Conservation (phyloP, 2,888 invertebrate genomes). For the Oscheius sp. region DNA sequence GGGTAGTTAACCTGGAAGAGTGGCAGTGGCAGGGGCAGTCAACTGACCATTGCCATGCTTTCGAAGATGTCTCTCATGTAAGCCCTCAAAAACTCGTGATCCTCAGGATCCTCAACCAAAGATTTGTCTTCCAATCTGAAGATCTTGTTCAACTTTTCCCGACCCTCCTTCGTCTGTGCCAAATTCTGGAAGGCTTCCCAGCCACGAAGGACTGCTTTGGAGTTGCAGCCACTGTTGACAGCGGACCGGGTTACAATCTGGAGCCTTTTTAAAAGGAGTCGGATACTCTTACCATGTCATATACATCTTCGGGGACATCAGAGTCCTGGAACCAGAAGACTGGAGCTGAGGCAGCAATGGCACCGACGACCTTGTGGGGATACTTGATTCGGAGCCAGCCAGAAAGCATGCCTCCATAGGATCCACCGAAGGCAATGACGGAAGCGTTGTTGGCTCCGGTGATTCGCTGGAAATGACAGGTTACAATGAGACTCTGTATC, state of each 20-base stretch:
- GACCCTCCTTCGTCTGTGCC: constrained; percentile 79
- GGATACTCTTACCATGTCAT: constrained; percentile 43
- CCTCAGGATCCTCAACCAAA: constrained; percentile 66
- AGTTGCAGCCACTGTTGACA: constrained; percentile 76
- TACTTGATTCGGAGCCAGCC: constrained; percentile 96
- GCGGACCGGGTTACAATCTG: constrained; percentile 85
- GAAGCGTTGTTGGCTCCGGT: constrained; percentile 76
- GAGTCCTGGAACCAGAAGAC: constrained; percentile 75
- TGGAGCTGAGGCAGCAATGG: constrained; percentile 92
- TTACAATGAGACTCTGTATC: background rate
- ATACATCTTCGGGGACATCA: constrained; percentile 55
- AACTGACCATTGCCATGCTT: constrained; percentile 17
- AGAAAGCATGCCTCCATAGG: constrained; percentile 95
- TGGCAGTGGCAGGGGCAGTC: background rate
- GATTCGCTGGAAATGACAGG: constrained; percentile 12
- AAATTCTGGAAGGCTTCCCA: constrained; percentile 82
- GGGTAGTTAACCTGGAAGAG: constrained; percentile 86
- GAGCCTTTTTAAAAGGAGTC: background rate
- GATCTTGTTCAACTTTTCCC: constrained; percentile 80
- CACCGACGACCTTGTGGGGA: constrained; percentile 87
- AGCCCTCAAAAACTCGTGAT: constrained; percentile 45
- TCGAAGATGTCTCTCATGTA: constrained; percentile 33
- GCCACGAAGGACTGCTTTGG: constrained; percentile 81
- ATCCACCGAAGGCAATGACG: constrained; percentile 87
- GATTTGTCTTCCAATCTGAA: constrained; percentile 82